These are phyloP conservation scores for Poecilia gillii DNA, from an alignment of 2,797 vertebrate species.

Conservation along the genomic window DNA sequence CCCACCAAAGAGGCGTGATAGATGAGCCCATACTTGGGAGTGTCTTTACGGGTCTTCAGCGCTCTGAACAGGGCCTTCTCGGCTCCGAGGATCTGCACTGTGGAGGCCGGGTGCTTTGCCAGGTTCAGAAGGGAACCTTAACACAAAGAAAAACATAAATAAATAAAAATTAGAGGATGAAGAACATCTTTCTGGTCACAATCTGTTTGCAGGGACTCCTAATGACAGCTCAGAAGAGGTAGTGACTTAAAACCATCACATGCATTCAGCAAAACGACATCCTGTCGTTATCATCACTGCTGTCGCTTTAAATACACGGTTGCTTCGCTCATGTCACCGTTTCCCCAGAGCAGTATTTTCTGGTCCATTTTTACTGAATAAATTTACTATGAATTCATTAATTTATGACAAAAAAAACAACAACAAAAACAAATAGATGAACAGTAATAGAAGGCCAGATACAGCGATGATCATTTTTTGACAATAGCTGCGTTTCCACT, in stretches of 20 bases:
- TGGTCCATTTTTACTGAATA: background rate
- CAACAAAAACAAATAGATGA: background rate
- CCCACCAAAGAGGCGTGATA: conserved; percentile 98
- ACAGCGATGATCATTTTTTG: too few species aligned
- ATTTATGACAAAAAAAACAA: background rate
- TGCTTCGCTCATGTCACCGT: background rate
- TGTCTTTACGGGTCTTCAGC: conserved; percentile 93
- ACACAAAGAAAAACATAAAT: background rate
- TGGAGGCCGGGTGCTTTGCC: conserved; percentile 97
- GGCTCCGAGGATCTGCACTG: conserved; percentile 95
- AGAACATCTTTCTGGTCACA: rapidly evolving
- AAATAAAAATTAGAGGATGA: background rate
- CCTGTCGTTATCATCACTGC: conserved; percentile 76
- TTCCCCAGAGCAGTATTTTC: background rate
- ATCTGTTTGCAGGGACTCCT: rapidly evolving
- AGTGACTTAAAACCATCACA: conserved; percentile 88
- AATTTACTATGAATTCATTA: background rate
- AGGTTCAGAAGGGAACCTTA: conserved; percentile 95
- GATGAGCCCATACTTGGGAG: conserved; percentile 97
- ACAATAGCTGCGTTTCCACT: too few species aligned
- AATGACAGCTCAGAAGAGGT: conserved; percentile 91
- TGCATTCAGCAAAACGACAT: conserved; percentile 66
- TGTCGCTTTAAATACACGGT: background rate
- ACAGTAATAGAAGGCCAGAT: too few species aligned
- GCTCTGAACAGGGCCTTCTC: conserved; percentile 98